Evolutionary conservation across 2,113 vertebrate genomes (phyloP).

Genomic region (Corythaeola cristata): DNA sequence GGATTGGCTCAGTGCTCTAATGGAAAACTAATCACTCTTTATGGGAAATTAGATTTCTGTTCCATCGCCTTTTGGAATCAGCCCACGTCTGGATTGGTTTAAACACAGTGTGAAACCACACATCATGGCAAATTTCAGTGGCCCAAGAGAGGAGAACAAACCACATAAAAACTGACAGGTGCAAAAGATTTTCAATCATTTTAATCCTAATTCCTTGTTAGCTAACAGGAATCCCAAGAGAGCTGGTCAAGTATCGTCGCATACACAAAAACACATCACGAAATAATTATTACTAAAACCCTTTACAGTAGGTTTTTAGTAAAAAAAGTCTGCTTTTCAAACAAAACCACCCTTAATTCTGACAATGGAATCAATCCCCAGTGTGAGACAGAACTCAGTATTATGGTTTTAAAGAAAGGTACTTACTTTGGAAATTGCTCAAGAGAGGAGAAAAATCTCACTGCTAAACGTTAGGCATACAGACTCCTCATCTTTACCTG

Average conservation of each 20-base stretch:
- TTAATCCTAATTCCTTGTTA: not conserved
- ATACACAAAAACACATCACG: not conserved
- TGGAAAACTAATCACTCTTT: not conserved
- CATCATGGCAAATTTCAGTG: not conserved
- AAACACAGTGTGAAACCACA: not conserved
- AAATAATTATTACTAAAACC: not conserved
- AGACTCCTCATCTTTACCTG: not conserved
- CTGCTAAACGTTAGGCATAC: not conserved
- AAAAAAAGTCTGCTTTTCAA: not conserved
- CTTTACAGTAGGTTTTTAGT: not conserved
- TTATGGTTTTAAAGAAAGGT: not conserved
- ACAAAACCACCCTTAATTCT: not conserved
- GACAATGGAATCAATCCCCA: not conserved
- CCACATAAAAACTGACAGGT: fast-evolving
- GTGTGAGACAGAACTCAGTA: not conserved
- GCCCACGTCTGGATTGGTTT: not conserved
- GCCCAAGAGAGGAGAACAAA: not conserved
- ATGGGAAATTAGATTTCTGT: not conserved
- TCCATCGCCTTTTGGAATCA: not conserved
- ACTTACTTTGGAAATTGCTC: not conserved
- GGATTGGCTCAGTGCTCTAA: not conserved
- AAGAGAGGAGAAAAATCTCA: not conserved
- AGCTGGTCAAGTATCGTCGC: not conserved
- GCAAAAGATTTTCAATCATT: not conserved
- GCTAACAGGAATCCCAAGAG: not conserved